Base-by-base conservation (phyloP, 2,113 vertebrate species). In the Seriola aureovittata region DNA sequence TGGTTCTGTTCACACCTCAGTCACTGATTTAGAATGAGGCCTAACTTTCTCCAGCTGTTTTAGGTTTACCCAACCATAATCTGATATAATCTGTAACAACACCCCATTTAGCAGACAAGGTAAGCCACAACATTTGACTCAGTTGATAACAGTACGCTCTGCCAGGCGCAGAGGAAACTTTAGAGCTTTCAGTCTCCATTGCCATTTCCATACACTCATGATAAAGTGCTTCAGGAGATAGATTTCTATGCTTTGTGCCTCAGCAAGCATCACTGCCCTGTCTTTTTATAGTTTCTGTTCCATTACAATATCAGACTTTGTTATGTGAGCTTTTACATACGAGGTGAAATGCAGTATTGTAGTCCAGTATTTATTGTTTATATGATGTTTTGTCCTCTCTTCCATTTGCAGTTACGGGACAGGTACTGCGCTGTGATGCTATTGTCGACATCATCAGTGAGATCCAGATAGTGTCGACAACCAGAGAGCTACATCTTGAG, bases 391-490 rank as follows among this genome's bases (percentile, higher is more conserved):
- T 82, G 3, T 42, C 17, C 42, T 2, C 9, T 13, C 16, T 70
- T 75, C 4, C 1, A 4, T 60, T 78, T 81, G 38, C 87, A 99
- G 98, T 96, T 66, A 98, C 97, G 0, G 98, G 98, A 9, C 97
- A 98, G 85, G 95, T 99, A 3, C 94, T 99, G 69, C 97, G 97
- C 36, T 99, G 98, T 23, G 98, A 99, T 12, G 98, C 97, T 40
- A 99, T 99, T 0, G 97, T 99, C 0, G 98, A 99, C 86, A 88
- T 97, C 57, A 98, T 99, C 88, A 96, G 93, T 1, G 96, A 91
- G 63, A 97, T 99, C 78, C 97, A 97, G 84, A 95, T 99, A 0
- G 96, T 97, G 58, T 99, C 98, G 29, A 99, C 98, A 10, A 99
- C 98, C 8, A 96, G 97, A 7, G 98, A 99, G 80, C 96, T 99